These are phyloP conservation scores for Catharus ustulatus DNA, from an alignment of 2,797 vertebrate genomes.

Conservation along the genomic window DNA sequence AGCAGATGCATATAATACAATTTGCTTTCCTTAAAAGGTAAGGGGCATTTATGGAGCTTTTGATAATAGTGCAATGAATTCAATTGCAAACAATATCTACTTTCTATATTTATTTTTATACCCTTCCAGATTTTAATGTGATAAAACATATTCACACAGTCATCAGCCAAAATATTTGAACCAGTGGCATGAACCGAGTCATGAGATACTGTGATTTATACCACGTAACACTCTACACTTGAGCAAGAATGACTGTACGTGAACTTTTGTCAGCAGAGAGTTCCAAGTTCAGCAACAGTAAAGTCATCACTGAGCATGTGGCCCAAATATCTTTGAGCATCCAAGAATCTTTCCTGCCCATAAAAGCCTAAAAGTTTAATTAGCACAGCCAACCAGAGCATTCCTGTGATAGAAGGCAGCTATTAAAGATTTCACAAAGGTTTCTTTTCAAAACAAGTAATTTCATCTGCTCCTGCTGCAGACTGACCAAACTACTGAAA, in stretches of 20 bases:
- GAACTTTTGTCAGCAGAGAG: background rate
- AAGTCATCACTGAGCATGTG: background rate
- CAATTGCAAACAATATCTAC: background rate
- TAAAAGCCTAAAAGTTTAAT: background rate
- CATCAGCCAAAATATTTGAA: background rate
- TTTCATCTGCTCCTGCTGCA: background rate
- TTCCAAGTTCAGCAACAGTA: background rate
- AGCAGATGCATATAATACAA: background rate
- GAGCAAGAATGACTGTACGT: fast-evolving
- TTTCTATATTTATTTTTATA: background rate
- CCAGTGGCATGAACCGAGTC: background rate
- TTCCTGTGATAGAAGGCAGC: fast-evolving
- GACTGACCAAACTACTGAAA: background rate
- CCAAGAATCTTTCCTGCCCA: background rate
- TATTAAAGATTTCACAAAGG: background rate
- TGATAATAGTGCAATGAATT: background rate
- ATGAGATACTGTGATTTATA: background rate
- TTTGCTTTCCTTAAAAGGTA: background rate
- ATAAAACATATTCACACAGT: background rate
- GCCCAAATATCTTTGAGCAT: background rate
- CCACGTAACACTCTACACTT: background rate
- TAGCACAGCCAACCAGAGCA: background rate
- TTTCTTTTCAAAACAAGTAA: background rate
- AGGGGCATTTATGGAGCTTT: background rate
- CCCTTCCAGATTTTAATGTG: background rate